phyloP scores from a whole-genome alignment of 2,797 vertebrate genomes.

The Sebastes jordani region DNA sequence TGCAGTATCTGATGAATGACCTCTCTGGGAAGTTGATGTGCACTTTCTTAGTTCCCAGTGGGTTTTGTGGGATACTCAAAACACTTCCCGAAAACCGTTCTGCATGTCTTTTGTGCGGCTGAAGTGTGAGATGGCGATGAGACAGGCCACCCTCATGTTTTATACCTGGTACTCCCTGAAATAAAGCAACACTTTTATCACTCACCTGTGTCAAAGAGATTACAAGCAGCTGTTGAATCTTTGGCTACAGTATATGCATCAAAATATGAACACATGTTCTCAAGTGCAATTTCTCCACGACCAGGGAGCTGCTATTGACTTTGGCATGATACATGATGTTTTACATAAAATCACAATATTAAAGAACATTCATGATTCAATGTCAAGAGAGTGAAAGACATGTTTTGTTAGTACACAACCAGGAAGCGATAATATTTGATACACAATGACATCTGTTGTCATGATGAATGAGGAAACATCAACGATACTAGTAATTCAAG shows the following conservation, averaged over 20 bases:
- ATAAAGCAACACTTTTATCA: conserved; percentile 25
- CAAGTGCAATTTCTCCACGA: background rate
- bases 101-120: background rate
- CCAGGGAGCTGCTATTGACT: background rate
- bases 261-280: background rate
- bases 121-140: background rate
- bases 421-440: background rate
- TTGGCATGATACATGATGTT: background rate
- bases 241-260: background rate
- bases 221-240: conserved; percentile 31
- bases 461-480: background rate
- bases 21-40: conserved; percentile 28
- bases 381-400: background rate
- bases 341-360: background rate
- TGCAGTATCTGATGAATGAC: conserved; percentile 42
- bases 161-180: background rate
- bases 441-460: background rate
- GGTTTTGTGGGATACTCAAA: conserved; percentile 16
- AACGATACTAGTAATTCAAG: background rate
- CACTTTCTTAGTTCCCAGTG: conserved; percentile 17
- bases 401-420: background rate
- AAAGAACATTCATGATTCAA: background rate
- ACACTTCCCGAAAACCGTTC: background rate
- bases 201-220: conserved; percentile 19
- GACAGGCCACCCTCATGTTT: conserved; percentile 4